Evolutionary conservation across 2,888 invertebrate genomes (phyloP).

Genomic region (Crepidodera aurea): DNA sequence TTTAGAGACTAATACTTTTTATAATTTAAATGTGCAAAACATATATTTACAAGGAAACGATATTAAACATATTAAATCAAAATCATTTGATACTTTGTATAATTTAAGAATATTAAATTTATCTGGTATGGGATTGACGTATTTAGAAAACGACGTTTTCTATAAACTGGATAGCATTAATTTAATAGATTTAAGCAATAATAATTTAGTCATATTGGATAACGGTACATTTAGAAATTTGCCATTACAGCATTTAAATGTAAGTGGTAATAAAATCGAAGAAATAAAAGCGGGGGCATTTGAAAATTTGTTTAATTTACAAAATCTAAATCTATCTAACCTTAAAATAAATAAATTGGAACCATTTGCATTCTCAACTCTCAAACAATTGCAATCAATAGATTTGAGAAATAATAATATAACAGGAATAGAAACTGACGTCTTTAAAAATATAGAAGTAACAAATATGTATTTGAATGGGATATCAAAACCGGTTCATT

Average conservation of each 20-base stretch:
- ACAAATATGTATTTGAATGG: constrained; percentile 11
- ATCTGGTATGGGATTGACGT: constrained; percentile 9
- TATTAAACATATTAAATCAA: constrained; percentile 9
- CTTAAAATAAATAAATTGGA: background rate
- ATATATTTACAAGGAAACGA: constrained; percentile 6
- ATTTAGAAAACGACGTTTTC: constrained; percentile 19
- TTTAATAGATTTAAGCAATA: constrained; percentile 11
- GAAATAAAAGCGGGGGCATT: constrained; percentile 5
- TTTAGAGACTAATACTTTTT: constrained; percentile 8
- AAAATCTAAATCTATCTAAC: constrained; percentile 6
- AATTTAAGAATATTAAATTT: constrained; percentile 10
- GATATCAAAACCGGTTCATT: background rate
- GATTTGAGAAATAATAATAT: constrained; percentile 23
- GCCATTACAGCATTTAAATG: background rate
- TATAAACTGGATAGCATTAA: constrained; percentile 4
- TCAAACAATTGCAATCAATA: background rate
- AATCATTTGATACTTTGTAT: constrained; percentile 19
- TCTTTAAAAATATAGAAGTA: background rate
- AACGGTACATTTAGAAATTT: constrained; percentile 4
- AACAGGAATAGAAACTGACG: constrained; percentile 1
- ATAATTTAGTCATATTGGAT: background rate
- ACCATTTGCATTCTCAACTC: constrained; percentile 11
- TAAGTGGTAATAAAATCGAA: constrained; percentile 3
- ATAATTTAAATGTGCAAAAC: constrained; percentile 5
- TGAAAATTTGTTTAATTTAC: background rate